Evolutionary conservation across 2,888 invertebrate species (phyloP), one percentile per base, ranked within the genome.

Genomic region (Pammene aurita): DNA sequence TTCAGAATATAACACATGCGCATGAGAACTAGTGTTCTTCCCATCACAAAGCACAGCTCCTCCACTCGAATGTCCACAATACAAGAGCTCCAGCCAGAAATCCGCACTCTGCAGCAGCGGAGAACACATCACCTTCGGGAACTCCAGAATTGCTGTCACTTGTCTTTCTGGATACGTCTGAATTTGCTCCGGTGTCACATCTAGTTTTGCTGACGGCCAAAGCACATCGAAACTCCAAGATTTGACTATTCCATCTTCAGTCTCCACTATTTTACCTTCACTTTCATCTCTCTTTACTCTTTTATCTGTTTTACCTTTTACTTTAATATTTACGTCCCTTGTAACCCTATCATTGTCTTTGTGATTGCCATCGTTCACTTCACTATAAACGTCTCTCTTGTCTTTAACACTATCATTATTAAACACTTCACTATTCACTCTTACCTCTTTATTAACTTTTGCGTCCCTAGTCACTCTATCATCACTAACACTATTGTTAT

Each of bases 91-190:
- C 77, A 97, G 85, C 95, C 95, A 96, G 77, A 96, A 96, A 77
- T 96, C 96, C 0, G 94, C 95, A 72, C 92, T 92, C 0, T 94
- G 91, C 75, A 94, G 93, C 58, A 95, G 93, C 0, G 94, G 94
- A 7, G 88, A 83, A 81, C 96, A 96, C 72, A 95, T 94, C 6
- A 95, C 95, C 62, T 95, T 95, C 7, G 95, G 95, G 81, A 96
- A 97, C 82, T 96, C 95, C 73, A 97, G 82, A 5, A 95, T 95
- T 0, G 96, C 96, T 75, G 94, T 94, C 72, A 97, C 95, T 38
- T 95, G 94, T 71, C 94, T 91, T 80, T 95, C 95, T 5, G 97
- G 97, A 86, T 96, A 97, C 58, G 97, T 97, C 78, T 95, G 95
- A 64, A 97, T 94, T 76, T 95, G 94, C 77, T 96, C 95, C 5